Evolutionary conservation across 2,113 vertebrate genomes (phyloP), one percentile per base, ranked within the genome.

Genomic region (Hassar affinis): DNA sequence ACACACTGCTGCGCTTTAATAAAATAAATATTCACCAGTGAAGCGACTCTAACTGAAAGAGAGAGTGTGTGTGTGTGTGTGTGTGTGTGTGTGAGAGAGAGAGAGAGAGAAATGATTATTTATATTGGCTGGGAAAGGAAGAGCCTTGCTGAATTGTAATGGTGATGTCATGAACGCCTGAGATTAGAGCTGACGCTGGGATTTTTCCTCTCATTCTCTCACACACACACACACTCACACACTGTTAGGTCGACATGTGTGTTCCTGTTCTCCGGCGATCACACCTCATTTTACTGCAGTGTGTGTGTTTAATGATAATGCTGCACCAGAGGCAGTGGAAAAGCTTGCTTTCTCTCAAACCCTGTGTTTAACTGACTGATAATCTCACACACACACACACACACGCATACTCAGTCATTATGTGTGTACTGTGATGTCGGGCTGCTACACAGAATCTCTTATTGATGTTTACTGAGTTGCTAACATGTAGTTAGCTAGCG

Each of bases 101-200:
- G 56, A 52, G 59, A 56, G 27, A 27, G 80, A 72, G 80, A 64
- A 11, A 68, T n/a, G 56, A 49, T 79, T 87, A 86, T 89, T 87
- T 87, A 86, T 89, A 86, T 59, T 59, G 49, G 74, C 59, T 83
- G 69, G 80, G 71, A 82, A 80, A 82, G 84, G 86, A 86, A 86
- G 84, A 85, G 71, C 9, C 80, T 18, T 22, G 66, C 81, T 87
- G 79, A 80, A 86, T 83, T 88, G 85, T 85, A 79, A 82, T 83
- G 86, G 84, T 87, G 86, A 87, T 86, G 85, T 89, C 57, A 79
- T 83, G 45, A 78, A 51, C 54, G 51, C 56, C 47, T 64, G 25
- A 71, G 64, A 88, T 89, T 83, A 86, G 61, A 49, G 57, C 77
- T 78, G 82, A 84, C 54, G 33, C 54, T 77, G n/a, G 30, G 85